Evolutionary conservation across 2,888 invertebrate genomes (phyloP).

Genomic region (Theodoxus fluviatilis): DNA sequence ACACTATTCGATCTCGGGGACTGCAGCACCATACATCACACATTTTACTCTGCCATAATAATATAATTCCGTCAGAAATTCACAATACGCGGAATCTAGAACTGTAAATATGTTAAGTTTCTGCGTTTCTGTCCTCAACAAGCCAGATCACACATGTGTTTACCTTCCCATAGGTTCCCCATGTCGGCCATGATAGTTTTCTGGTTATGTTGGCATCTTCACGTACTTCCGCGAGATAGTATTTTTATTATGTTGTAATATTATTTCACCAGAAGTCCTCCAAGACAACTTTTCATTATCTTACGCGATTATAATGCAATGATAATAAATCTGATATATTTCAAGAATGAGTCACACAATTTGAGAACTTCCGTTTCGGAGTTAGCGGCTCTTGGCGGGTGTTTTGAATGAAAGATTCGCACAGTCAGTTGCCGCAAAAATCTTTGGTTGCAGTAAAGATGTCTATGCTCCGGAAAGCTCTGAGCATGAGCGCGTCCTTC

Average conservation of each 20-base stretch:
- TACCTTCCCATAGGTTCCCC: conserved; percentile 63
- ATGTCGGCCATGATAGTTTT: conserved; percentile 60
- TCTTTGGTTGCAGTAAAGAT: conserved; percentile 23
- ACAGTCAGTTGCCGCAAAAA: background rate
- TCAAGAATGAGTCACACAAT: background rate
- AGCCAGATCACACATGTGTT: conserved; percentile 5
- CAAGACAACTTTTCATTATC: background rate
- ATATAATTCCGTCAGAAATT: too few species aligned
- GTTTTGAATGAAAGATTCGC: conserved; percentile 26
- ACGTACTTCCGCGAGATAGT: background rate
- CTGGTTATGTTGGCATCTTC: conserved; percentile 53
- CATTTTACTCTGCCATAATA: too few species aligned
- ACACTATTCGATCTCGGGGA: too few species aligned
- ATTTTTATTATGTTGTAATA: background rate
- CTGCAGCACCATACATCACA: too few species aligned
- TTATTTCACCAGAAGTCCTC: background rate
- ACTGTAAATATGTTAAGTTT: too few species aligned
- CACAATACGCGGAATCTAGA: too few species aligned
- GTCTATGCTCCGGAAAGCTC: conserved; percentile 37
- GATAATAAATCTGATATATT: too few species aligned
- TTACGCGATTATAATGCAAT: background rate
- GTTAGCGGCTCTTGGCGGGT: conserved; percentile 28
- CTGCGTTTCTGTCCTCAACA: background rate
- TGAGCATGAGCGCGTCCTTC: conserved; percentile 40
- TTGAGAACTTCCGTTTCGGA: background rate